phyloP scores from a whole-genome alignment of 2,888 invertebrate genomes.

The Leptinotarsa haldemani region DNA sequence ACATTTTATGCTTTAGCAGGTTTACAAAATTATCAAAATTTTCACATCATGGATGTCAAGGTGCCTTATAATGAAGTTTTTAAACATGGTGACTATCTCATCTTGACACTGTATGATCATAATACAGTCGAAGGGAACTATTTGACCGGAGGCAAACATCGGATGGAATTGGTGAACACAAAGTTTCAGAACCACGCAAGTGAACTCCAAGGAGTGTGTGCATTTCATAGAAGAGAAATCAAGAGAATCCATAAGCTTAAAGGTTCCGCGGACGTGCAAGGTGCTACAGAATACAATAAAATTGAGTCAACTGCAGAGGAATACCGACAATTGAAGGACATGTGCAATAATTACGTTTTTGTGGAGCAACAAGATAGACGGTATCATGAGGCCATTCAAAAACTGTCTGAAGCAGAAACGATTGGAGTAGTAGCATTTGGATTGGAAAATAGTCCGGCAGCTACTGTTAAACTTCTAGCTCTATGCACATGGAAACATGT shows the following conservation, averaged over 20 bases:
- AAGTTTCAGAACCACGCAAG: constrained; percentile 39
- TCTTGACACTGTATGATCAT: constrained; percentile 42
- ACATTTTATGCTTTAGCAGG: too few relatives aligned
- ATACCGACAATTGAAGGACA: constrained; percentile 46
- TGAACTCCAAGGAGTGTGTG: constrained; percentile 42
- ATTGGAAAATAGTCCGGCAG: constrained; percentile 40
- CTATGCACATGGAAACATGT: constrained; percentile 28
- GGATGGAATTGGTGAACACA: too few relatives aligned
- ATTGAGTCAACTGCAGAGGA: constrained; percentile 47
- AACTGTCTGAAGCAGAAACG: constrained; percentile 37
- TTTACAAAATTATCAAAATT: too few relatives aligned
- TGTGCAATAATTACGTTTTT: constrained; percentile 14
- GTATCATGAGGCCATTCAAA: too few relatives aligned
- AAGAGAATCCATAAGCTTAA: constrained; percentile 38
- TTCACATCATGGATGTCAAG: constrained; percentile 15
- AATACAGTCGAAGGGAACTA: constrained; percentile 41
- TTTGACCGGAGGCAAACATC: too few relatives aligned
- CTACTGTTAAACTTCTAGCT: constrained; percentile 39
- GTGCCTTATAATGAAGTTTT: constrained; percentile 27
- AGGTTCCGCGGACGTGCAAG: constrained; percentile 1
- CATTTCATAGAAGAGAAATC: constrained; percentile 48
- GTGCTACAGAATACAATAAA: constrained; percentile 23
- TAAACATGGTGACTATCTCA: constrained; percentile 40
- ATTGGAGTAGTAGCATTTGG: constrained; percentile 47
- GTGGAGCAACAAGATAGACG: too few relatives aligned